Base-by-base conservation (phyloP, 2,113 vertebrate genomes). In the Sphyrna mokarran region DNA sequence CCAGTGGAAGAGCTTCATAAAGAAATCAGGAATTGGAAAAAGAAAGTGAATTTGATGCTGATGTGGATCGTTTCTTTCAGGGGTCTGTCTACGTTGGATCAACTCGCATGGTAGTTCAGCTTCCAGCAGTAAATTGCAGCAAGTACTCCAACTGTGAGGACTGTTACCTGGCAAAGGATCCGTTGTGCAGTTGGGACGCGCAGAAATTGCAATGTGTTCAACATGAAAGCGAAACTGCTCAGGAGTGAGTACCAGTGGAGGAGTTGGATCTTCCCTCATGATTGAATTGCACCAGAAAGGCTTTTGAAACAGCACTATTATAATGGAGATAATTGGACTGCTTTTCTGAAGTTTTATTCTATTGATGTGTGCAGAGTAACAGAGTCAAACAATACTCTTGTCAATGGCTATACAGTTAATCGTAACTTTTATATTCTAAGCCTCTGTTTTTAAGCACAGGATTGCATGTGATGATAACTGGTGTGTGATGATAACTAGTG, bases 91-190 rank as follows among this genome's bases (percentile, higher is more conserved):
- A 95, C 40, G 69, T 95, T 43, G 94, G 94, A 29, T 43, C 68
- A 70, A 3, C 10, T 7, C 72, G 26, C 11, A 54, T 37, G 68
- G 23, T 95, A 26, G 68, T 95, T 43, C 94, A 95, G 69, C 68
- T 95, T 72, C 68, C 94, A 16, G 69, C 94, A 48, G 94, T 48
- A 26, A 95, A 70, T 68, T 95, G 94, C 69, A 72, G 94, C 94
- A 48, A 40, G 43, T 95, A 95, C 20, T 16, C 94, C 40, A 3
- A 14, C 68, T 95, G 94, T 72, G 10, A 48, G 40, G 68, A 3
- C 40, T 95, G 94, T 22, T 5, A 54, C 69, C 68, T 95, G 94
- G 94, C 94, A 26, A 43, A 22, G 40, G 69, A 72, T 43, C 94
- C 43, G 7, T 70, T 40, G 4, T 95, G 94, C 7, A 13, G 23